Conservation (phyloP, 1,140 invertebrate species). For the Patella vulgata region DNA sequence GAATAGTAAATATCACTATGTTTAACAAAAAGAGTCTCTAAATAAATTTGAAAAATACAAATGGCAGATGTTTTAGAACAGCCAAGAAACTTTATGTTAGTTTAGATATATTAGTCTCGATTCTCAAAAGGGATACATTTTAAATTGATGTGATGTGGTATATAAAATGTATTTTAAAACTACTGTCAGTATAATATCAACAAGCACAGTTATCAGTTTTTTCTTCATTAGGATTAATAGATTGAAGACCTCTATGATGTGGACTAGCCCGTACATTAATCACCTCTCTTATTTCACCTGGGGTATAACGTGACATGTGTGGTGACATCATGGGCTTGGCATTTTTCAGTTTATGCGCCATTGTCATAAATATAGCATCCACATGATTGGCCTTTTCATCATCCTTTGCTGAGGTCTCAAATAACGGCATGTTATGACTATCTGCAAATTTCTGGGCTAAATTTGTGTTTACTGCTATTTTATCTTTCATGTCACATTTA, state of each 20-base stretch:
- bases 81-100: too few species aligned
- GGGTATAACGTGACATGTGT: conserved; percentile 30
- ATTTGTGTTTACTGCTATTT: conserved; percentile 75
- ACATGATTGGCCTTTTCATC: conserved; percentile 82
- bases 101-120: too few species aligned
- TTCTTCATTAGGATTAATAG: conserved; percentile 13
- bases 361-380: conserved; percentile 84
- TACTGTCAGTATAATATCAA: conserved; percentile 18
- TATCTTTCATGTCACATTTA: conserved; percentile 66
- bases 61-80: too few species aligned
- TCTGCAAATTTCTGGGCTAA: conserved; percentile 76
- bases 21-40: too few species aligned
- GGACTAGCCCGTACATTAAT: conserved; percentile 45
- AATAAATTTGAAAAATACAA: too few species aligned
- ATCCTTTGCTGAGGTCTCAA: conserved; percentile 83
- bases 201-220: conserved; percentile 38
- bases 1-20: too few species aligned
- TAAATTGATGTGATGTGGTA: too few species aligned
- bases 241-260: conserved; percentile 37
- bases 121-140: too few species aligned
- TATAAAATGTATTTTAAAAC: too few species aligned
- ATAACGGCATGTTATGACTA: conserved; percentile 79
- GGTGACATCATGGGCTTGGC: conserved; percentile 63
- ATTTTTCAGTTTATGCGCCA: conserved; percentile 74
- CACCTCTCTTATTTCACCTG: conserved; percentile 24